Base-by-base conservation (phyloP, 2,888 invertebrate genomes). In the Harmothoe impar region DNA sequence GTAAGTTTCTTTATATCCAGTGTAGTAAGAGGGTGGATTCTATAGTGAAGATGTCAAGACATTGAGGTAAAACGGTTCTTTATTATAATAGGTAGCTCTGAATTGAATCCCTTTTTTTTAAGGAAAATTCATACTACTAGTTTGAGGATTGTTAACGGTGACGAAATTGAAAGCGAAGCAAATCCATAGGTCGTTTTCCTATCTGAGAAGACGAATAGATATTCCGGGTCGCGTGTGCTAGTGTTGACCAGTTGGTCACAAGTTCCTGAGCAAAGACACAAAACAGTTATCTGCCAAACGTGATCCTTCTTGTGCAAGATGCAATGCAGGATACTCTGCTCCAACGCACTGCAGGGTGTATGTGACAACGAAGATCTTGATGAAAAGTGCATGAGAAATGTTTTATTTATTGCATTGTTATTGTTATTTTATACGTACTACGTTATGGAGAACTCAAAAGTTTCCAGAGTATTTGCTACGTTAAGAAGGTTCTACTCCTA, bases 331-430 rank as follows among this genome's bases (percentile, higher is more conserved):
- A 20, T 3, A 62, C 62, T 7, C 62, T 62, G 20, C 62, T 62
- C 20, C 62, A 20, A 62, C 7, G 25, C 81, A 35, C 35, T 81
- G 81, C 43, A 33, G 81, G 81, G n/a, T 17, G 81, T 0, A 7
- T 7, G 35, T 29, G n/a, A 81, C 72, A 72, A 72, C 29, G 72
- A 81, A 81, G 0, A 35, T n/a, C 43, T 33, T 17, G 7, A 81
- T 20, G n/a, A 31, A 5, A 62, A 62, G n/a, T n/a, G 33, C 81
- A 81, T 81, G 43, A 35, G 81, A 81, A 35, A 81, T 81, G 81
- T 81, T 33, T 81, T 35, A n/a, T 81, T 81, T 81, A 81, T 81
- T 81, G 81, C 81, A 81, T 81, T 81, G 81, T 81, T 81, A 81
- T 35, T 81, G 81, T 81, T 81, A 81, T 81, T 81, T 81, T 81